A percentile compares a stretch with the other conserved stretches of the same genome.
Evolutionary conservation across 1,140 invertebrate genomes (phyloP).

Genomic region (Philotrypesis tridentata): DNA sequence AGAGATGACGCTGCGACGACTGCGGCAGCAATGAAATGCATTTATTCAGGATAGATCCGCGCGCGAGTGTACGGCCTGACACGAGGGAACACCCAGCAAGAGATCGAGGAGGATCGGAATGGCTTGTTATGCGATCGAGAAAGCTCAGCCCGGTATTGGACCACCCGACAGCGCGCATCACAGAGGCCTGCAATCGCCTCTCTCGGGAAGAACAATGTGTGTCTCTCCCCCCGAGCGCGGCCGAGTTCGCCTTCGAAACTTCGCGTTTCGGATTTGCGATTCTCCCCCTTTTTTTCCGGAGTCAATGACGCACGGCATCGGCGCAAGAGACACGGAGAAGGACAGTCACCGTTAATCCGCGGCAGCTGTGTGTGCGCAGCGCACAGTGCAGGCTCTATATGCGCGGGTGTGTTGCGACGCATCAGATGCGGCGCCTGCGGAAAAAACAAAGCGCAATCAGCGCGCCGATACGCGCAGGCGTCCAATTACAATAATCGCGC

Average conservation of each 20-base stretch:
- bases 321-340: background rate
- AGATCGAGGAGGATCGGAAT: background rate
- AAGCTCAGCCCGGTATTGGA: background rate
- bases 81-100: slow-evolving; percentile 31
- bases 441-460: too few species aligned
- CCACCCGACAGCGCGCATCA: background rate
- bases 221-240: too few species aligned
- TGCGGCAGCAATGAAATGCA: slow-evolving; percentile 28
- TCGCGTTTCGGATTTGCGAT: background rate
- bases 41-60: slow-evolving; percentile 38
- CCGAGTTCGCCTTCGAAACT: too few species aligned
- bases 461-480: too few species aligned
- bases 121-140: slow-evolving; percentile 10
- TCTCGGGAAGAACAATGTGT: slow-evolving; percentile 25
- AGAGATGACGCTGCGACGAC: background rate
- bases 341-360: too few species aligned
- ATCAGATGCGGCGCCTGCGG: too few species aligned
- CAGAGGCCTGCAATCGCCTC: background rate
- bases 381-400: too few species aligned
- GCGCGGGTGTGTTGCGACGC: too few species aligned
- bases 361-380: too few species aligned
- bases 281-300: too few species aligned
- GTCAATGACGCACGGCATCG: too few species aligned
- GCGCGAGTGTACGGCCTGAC: background rate
- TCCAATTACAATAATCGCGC: too few species aligned